phyloP scores from a whole-genome alignment of 2,888 invertebrate species.

The Cabera pusaria region DNA sequence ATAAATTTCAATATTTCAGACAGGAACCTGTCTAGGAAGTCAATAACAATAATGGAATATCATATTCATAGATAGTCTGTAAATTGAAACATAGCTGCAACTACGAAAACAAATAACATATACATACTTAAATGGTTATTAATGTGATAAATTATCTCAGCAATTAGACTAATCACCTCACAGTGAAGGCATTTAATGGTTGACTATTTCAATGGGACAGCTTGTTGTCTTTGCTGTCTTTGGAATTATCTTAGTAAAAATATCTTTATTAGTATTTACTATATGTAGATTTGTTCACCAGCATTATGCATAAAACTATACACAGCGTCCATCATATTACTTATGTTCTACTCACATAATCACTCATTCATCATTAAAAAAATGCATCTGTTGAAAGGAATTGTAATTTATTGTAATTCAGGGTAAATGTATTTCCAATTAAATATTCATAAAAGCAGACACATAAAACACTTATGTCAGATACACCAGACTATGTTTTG shows the following conservation, averaged over 20 bases:
- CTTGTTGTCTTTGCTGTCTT: no score
- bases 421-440: constrained; percentile 22
- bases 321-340: background rate
- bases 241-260: no score
- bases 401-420: constrained; percentile 31
- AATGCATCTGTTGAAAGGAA: constrained; percentile 26
- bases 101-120: constrained; percentile 15
- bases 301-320: background rate
- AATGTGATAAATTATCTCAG: constrained; percentile 23
- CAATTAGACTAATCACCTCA: constrained; percentile 33
- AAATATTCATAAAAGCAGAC: constrained; percentile 22
- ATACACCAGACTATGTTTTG: constrained; percentile 24
- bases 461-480: constrained; percentile 20
- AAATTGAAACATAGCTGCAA: constrained; percentile 9
- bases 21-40: no score
- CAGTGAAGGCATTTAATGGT: no score
- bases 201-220: no score
- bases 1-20: no score
- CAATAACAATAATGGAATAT: no score
- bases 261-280: no score
- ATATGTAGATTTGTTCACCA: no score
- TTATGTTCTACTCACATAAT: background rate
- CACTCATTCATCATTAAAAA: constrained; percentile 8
- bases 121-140: constrained; percentile 14
- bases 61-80: no score